Conservation (phyloP, 2,113 vertebrate species). For the Callipepla squamata region DNA sequence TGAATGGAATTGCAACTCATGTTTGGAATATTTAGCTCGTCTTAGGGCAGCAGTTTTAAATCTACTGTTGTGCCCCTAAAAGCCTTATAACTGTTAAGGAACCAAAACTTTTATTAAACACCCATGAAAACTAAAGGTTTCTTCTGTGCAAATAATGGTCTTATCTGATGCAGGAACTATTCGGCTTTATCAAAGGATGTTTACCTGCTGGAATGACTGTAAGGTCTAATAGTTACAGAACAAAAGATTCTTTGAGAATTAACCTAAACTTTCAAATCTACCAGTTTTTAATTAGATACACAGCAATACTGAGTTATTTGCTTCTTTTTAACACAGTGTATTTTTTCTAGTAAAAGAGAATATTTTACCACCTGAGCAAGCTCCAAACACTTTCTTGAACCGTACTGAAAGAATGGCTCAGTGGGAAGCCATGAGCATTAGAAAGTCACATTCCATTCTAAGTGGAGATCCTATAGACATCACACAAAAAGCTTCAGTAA, state of each 20-base stretch:
- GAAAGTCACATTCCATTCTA: neutral
- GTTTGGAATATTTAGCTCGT: neutral
- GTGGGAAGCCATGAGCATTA: neutral
- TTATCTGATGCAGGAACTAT: neutral
- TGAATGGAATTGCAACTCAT: neutral
- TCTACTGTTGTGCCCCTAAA: neutral
- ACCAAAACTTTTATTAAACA: neutral
- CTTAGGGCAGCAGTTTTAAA: neutral
- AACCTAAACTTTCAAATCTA: neutral
- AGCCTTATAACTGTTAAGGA: neutral
- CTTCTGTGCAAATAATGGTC: neutral
- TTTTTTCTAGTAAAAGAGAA: neutral
- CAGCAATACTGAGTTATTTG: fast-evolving
- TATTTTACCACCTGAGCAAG: neutral
- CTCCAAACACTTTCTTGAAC: neutral
- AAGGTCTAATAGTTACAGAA: neutral
- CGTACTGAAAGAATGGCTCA: neutral
- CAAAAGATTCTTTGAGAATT: neutral
- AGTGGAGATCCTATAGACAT: neutral
- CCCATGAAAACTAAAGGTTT: neutral
- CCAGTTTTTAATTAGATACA: neutral
- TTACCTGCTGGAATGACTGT: neutral
- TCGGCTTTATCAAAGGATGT: neutral
- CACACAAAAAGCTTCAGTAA: neutral
- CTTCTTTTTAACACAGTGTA: neutral